These are phyloP conservation scores for Patella pellucida DNA, from an alignment of 2,888 invertebrate genomes.

Conservation along the genomic window DNA sequence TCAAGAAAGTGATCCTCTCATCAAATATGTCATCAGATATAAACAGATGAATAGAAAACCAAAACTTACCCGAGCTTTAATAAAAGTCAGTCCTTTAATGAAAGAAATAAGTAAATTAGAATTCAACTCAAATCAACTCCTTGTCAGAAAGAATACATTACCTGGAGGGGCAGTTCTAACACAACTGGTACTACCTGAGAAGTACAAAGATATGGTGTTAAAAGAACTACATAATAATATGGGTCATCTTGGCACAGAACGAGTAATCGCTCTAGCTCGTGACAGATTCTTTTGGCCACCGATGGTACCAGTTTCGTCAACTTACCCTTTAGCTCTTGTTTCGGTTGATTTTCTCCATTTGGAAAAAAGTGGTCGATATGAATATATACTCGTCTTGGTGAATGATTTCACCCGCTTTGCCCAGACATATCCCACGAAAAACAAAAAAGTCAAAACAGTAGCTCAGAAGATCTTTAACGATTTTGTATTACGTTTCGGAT, in stretches of 20 bases:
- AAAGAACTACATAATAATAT: constrained; percentile 27
- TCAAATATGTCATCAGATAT: background rate
- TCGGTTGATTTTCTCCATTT: constrained; percentile 37
- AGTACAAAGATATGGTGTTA: background rate
- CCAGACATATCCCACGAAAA: constrained; percentile 27
- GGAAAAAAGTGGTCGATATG: constrained; percentile 24
- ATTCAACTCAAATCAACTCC: background rate
- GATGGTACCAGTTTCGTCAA: constrained; percentile 29
- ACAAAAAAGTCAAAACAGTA: constrained; percentile 22
- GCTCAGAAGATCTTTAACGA: constrained; percentile 26
- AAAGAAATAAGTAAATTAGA: background rate
- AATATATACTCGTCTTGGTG: constrained; percentile 21
- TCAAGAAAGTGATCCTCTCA: background rate
- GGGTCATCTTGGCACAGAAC: constrained; percentile 27
- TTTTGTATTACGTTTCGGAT: constrained; percentile 22
- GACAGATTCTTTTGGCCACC: constrained; percentile 21
- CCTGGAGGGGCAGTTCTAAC: background rate
- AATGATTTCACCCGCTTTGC: constrained; percentile 28
- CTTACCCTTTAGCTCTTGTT: constrained; percentile 32
- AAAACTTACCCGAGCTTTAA: background rate
- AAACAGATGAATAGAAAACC: background rate
- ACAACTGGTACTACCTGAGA: constrained; percentile 14
- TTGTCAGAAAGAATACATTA: background rate
- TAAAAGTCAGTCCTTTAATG: background rate
- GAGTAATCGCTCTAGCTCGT: constrained; percentile 13